Conservation (phyloP, 2,888 invertebrate species). For the Leptopilina drosophilae region DNA sequence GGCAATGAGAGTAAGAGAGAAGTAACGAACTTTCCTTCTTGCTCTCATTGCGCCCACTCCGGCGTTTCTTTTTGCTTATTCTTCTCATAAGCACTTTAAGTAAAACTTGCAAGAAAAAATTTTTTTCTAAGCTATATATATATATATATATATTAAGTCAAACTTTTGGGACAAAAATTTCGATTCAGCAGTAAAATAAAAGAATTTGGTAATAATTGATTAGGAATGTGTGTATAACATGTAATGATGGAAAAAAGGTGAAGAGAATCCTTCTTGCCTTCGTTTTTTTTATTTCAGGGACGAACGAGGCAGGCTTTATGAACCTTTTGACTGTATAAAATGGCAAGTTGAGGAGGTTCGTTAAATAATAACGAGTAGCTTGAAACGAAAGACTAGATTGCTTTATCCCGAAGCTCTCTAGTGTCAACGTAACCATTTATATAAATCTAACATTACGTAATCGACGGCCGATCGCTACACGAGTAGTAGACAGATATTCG, state of each 20-base stretch:
- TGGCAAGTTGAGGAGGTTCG: slow-evolving; percentile 53
- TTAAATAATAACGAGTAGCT: slow-evolving; percentile 58
- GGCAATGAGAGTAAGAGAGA: too few species aligned
- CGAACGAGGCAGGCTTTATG: slow-evolving; percentile 1
- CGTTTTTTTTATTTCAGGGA: not conserved
- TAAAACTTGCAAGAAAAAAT: too few species aligned
- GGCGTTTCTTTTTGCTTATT: too few species aligned
- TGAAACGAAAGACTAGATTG: slow-evolving; percentile 53
- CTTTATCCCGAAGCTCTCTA: slow-evolving; percentile 58
- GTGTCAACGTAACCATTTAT: slow-evolving; percentile 78
- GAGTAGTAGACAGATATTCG: slow-evolving; percentile 60
- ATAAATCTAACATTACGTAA: slow-evolving; percentile 76
- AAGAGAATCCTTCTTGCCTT: not conserved
- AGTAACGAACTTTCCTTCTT: too few species aligned
- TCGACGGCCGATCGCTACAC: slow-evolving; percentile 67
- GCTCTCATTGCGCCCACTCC: too few species aligned
- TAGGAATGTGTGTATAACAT: not conserved
- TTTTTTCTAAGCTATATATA: too few species aligned
- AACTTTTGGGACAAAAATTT: too few species aligned
- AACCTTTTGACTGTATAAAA: slow-evolving; percentile 50
- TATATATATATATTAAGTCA: too few species aligned
- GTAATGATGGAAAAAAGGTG: not conserved
- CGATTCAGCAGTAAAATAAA: too few species aligned
- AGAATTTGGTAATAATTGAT: too few species aligned
- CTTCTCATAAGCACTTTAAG: too few species aligned